Percentiles rank a stretch among this genome's conserved stretches.
These are phyloP conservation scores for Cyphomyrus plagiostoma DNA, from an alignment of 2,113 vertebrate genomes.

Conservation along the genomic window DNA sequence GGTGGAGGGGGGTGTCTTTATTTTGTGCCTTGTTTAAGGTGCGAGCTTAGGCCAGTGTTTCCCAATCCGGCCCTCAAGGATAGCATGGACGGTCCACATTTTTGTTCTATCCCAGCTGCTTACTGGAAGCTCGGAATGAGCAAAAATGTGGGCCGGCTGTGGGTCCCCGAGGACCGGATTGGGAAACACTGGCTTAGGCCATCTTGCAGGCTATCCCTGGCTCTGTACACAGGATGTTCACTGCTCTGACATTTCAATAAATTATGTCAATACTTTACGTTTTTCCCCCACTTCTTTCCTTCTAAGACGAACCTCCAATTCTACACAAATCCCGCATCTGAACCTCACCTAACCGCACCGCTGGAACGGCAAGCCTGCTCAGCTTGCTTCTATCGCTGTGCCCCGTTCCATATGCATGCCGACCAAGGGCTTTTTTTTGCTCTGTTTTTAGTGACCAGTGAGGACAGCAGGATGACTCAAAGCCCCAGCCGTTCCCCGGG, in stretches of 20 bases:
- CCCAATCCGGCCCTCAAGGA: not conserved
- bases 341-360: not conserved
- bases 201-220: not conserved
- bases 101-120: too few relatives aligned
- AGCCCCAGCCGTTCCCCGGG: not conserved
- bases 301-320: not conserved
- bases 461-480: not conserved
- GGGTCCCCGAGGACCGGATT: not conserved
- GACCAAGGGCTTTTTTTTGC: not conserved
- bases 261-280: not conserved
- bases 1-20: not conserved
- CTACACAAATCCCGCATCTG: not conserved
- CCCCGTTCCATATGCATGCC: not conserved
- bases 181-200: not conserved
- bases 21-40: not conserved
- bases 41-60: not conserved
- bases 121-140: not conserved
- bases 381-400: not conserved
- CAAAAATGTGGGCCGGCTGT: not conserved
- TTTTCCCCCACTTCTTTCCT: not conserved
- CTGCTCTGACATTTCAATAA: conserved; percentile 2
- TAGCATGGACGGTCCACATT: not conserved
- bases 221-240: not conserved
- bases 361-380: not conserved
- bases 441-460: not conserved